Percentiles rank a stretch among this genome's conserved stretches.
These are phyloP conservation scores for Gavia stellata DNA, from an alignment of 2,113 vertebrate genomes.

Conservation along the genomic window DNA sequence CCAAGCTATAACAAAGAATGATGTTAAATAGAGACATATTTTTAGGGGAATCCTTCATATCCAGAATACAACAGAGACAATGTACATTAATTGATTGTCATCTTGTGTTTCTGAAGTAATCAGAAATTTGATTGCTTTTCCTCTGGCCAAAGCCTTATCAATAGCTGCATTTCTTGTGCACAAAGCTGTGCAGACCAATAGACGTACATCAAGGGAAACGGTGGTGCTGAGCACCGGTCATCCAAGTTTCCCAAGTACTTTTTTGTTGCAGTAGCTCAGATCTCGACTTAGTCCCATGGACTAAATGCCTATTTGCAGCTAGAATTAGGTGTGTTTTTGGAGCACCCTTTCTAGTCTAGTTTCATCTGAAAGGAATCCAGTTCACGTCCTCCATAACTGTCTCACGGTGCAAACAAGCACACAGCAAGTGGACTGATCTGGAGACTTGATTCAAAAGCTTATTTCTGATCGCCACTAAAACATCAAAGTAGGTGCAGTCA, in stretches of 20 bases:
- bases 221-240: fast-evolving
- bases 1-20: neutral
- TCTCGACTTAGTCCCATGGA: neutral
- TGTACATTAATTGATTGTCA: neutral
- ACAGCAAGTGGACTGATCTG: neutral
- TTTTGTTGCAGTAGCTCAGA: neutral
- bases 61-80: neutral
- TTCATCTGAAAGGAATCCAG: neutral
- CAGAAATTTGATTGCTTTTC: neutral
- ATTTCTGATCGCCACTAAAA: neutral
- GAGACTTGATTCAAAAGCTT: neutral
- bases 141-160: neutral
- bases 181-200: neutral
- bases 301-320: neutral
- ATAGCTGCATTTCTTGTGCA: neutral
- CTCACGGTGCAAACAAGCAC: fast-evolving
- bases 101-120: neutral
- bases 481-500: neutral
- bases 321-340: neutral
- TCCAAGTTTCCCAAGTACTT: neutral
- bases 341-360: neutral
- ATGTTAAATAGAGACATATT: neutral
- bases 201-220: neutral
- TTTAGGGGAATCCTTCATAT: neutral
- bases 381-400: neutral